phyloP scores from a whole-genome alignment of 2,888 invertebrate species.

The Leistus spinibarbis region DNA sequence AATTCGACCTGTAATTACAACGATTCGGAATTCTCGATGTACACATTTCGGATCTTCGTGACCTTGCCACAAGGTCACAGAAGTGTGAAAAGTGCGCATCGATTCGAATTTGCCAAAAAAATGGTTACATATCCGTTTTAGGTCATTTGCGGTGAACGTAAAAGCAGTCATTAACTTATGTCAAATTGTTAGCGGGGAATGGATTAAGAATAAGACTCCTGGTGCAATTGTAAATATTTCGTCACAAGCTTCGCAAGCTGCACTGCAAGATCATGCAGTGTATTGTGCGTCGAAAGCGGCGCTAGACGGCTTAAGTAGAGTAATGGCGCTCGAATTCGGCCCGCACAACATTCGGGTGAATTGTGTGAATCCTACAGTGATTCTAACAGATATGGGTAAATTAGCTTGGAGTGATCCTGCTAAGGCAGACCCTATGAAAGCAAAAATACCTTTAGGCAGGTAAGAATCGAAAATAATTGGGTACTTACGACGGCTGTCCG shows the following conservation, averaged over 20 bases:
- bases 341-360: conserved; percentile 84
- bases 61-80: too few relatives aligned
- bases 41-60: too few relatives aligned
- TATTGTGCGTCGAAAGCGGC: conserved; percentile 91
- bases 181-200: conserved; percentile 77
- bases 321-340: conserved; percentile 87
- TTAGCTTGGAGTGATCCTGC: conserved; percentile 83
- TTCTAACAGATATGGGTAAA: conserved; percentile 89
- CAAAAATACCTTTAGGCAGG: conserved; percentile 85
- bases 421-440: conserved; percentile 73
- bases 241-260: conserved; percentile 81
- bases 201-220: conserved; percentile 71
- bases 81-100: too few relatives aligned
- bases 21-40: too few relatives aligned
- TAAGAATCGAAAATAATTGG: too few relatives aligned
- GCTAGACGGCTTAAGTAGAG: conserved; percentile 80
- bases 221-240: conserved; percentile 91
- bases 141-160: conserved; percentile 78
- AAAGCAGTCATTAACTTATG: conserved; percentile 85
- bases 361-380: conserved; percentile 92
- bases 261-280: conserved; percentile 74
- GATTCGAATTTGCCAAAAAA: too few relatives aligned
- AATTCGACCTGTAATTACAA: conserved; percentile 76
- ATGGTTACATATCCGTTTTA: conserved; percentile 58
- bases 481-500: too few relatives aligned